Base-by-base conservation (phyloP, 2,888 invertebrate species). In the Amiota communis region DNA sequence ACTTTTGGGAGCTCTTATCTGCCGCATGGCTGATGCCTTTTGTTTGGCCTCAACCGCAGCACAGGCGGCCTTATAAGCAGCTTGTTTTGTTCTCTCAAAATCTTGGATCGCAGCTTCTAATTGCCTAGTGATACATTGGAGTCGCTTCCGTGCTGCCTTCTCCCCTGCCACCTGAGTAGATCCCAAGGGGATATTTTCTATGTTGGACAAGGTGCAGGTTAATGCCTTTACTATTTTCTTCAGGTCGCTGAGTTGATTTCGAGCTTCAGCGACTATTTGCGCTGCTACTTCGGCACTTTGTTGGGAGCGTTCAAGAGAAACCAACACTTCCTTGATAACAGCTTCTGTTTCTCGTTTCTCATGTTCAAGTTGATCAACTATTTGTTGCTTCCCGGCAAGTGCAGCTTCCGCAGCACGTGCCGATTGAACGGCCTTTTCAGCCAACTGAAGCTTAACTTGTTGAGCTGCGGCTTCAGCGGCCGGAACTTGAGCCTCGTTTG, bases 401-500 rank as follows among this genome's bases (percentile, higher is more conserved):
- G 93, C 93, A 1, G 93, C 93, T 84, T 93, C 93, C 0, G 93
- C 94, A 0, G 93, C 93, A 85, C 93, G 92, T 0, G 94, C 93
- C 0, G 94, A 94, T 88, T 93, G 92, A 20, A 93, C 88, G 0
- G 94, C 94, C 82, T 93, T 93, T 80, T 93, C 93, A 0, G 94
- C 94, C 70, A 94, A 86, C 88, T 94, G 93, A 0, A 92, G 91
- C 89, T 94, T 94, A 1, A 92, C 92, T 91, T 94, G 94, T 13
- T 94, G 94, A 0, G 93, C 92, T 84, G 92, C 92, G 80, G 94
- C 93, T 0, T 93, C 93, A 57, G 93, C 93, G 64, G 93, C 92
- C 0, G 94, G 94, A 0, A 93, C 93, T 83, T 94, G 94, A 0
- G 94, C 94, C 84, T 94, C 93, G 71, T 93, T 92, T 0, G 94